Percentiles rank a stretch among this genome's conserved stretches.
Conservation (phyloP, 2,888 invertebrate genomes). For the Argyra leucocephala region DNA sequence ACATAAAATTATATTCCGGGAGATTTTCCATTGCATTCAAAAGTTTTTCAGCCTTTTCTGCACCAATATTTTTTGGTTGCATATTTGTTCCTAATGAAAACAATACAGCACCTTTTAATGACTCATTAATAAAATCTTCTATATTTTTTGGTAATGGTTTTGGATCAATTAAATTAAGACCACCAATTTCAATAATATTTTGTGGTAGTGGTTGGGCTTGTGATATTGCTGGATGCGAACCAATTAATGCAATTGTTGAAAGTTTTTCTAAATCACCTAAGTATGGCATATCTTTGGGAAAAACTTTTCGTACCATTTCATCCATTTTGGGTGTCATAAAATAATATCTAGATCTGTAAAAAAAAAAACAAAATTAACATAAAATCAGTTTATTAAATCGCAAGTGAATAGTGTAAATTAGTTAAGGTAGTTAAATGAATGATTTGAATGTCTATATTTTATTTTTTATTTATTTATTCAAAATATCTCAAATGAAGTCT, state of each 20-base stretch:
- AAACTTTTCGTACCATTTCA: conserved; percentile 23
- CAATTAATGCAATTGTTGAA: conserved; percentile 32
- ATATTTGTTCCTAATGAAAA: conserved; percentile 37
- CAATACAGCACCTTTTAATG: conserved; percentile 33
- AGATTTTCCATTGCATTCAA: conserved; percentile 30
- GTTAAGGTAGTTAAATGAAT: no score
- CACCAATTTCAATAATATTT: conserved; percentile 38
- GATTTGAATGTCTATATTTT: no score
- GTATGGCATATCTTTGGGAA: conserved; percentile 23
- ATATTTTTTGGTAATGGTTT: conserved; percentile 29
- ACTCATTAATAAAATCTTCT: conserved; percentile 30
- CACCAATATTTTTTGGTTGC: conserved; percentile 23
- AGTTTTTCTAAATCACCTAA: conserved; percentile 25
- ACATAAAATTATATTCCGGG: conserved; percentile 36
- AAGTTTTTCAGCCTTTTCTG: conserved; percentile 25
- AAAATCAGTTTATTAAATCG: no score
- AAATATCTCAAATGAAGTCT: no score
- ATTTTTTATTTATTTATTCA: no score
- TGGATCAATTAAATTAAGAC: conserved; percentile 34
- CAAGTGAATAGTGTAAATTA: no score
- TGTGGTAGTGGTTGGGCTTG: conserved; percentile 35
- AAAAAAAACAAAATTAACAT: neutral
- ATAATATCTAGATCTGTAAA: conserved; percentile 24
- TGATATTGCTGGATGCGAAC: conserved; percentile 34
- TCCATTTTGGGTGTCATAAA: conserved; percentile 25